phyloP scores from a whole-genome alignment of 2,888 invertebrate genomes.

The Sympetrum striolatum region DNA sequence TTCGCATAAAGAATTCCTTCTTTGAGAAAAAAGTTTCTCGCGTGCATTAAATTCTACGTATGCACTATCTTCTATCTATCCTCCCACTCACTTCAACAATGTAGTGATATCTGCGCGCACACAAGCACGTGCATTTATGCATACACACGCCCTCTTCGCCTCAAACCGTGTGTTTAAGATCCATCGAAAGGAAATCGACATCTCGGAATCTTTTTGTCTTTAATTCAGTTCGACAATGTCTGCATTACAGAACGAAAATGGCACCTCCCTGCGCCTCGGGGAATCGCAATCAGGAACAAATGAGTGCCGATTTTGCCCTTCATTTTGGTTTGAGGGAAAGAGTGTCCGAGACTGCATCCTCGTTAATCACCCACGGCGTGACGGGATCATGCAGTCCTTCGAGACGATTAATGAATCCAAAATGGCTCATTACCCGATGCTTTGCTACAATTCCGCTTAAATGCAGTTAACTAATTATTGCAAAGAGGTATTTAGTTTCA shows the following conservation, averaged over 20 bases:
- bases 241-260: not conserved
- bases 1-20: not conserved
- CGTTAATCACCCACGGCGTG: too few relatives aligned
- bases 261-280: not conserved
- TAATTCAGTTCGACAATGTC: not conserved
- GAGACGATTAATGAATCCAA: too few relatives aligned
- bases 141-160: not conserved
- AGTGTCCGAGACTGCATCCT: too few relatives aligned
- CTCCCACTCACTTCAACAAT: not conserved
- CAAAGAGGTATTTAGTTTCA: too few relatives aligned
- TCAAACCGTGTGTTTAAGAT: not conserved
- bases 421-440: too few relatives aligned
- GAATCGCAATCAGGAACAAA: too few relatives aligned
- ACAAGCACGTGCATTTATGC: not conserved
- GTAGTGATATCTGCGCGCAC: not conserved
- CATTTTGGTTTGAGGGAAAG: too few relatives aligned
- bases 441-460: too few relatives aligned
- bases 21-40: not conserved
- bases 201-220: not conserved
- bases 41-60: not conserved
- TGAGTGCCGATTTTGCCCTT: too few relatives aligned
- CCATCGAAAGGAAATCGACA: not conserved
- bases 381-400: too few relatives aligned
- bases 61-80: not conserved
- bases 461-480: too few relatives aligned